Evolutionary conservation across 2,113 vertebrate genomes (phyloP).

Genomic region (Malurus cyaneus): DNA sequence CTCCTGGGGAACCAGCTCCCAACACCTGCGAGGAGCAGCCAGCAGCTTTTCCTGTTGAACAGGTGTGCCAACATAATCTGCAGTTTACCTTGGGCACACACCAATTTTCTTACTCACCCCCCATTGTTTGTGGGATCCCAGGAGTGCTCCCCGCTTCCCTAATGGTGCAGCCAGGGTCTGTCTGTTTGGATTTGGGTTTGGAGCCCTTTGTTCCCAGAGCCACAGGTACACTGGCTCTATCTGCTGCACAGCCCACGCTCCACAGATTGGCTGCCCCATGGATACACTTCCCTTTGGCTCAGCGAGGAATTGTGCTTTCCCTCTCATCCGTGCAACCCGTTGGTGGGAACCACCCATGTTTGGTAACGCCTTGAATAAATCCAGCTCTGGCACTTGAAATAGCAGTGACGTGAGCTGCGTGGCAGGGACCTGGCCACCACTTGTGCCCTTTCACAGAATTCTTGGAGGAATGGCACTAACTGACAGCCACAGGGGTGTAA

Average conservation of each 20-base stretch:
- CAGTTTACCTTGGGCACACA: neutral
- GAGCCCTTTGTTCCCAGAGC: neutral
- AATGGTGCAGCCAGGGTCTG: fast-evolving
- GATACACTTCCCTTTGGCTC: neutral
- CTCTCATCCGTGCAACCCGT: neutral
- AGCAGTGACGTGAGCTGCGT: neutral
- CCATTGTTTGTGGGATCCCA: neutral
- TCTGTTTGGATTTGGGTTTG: neutral
- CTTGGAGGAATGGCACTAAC: neutral
- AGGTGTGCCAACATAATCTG: neutral
- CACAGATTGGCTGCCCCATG: neutral
- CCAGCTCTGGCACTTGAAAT: neutral
- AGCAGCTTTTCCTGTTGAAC: neutral
- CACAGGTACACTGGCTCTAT: neutral
- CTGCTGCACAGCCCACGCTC: neutral
- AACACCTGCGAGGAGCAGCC: neutral
- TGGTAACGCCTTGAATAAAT: neutral
- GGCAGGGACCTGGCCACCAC: neutral
- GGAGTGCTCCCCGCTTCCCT: neutral
- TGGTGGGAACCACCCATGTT: neutral
- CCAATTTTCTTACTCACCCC: neutral
- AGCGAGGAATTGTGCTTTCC: neutral
- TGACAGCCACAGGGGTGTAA: neutral
- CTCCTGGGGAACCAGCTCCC: neutral
- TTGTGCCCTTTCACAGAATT: neutral